Evolutionary conservation across 2,797 vertebrate genomes (phyloP).

Genomic region (Poecile montanus): DNA sequence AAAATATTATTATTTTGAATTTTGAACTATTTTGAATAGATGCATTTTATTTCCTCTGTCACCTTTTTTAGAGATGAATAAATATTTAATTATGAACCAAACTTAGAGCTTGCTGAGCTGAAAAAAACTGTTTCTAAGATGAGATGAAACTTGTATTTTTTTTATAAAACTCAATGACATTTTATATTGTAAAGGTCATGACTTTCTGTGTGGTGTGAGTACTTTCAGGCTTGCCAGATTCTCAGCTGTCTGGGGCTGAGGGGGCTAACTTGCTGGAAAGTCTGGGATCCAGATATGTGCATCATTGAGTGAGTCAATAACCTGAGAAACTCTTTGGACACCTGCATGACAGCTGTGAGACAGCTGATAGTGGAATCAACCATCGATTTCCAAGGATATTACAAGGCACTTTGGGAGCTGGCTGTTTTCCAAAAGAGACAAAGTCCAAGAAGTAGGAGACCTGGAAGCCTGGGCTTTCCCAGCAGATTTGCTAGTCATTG

Average conservation of each 20-base stretch:
- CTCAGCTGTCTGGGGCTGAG: background rate
- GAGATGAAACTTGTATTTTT: background rate
- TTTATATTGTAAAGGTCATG: background rate
- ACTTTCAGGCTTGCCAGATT: background rate
- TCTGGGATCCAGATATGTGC: background rate
- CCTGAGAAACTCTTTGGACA: background rate
- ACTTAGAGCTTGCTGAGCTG: background rate
- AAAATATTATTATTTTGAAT: background rate
- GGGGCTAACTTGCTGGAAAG: background rate
- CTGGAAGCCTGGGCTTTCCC: background rate
- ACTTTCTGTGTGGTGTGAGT: background rate
- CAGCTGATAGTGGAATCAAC: background rate
- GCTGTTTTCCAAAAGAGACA: background rate
- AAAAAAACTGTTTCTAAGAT: background rate
- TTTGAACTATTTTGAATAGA: background rate
- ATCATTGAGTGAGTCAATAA: background rate
- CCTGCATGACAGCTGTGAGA: background rate
- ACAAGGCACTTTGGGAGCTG: background rate
- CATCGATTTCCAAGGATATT: background rate
- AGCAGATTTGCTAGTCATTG: background rate
- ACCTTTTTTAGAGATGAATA: background rate
- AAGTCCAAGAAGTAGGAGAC: background rate
- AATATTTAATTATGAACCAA: background rate
- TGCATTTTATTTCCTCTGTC: background rate
- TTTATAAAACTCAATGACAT: background rate